Evolutionary conservation across 2,888 invertebrate species (phyloP), one percentile per base, ranked within the genome.

Genomic region (Aspidiotus destructor): DNA sequence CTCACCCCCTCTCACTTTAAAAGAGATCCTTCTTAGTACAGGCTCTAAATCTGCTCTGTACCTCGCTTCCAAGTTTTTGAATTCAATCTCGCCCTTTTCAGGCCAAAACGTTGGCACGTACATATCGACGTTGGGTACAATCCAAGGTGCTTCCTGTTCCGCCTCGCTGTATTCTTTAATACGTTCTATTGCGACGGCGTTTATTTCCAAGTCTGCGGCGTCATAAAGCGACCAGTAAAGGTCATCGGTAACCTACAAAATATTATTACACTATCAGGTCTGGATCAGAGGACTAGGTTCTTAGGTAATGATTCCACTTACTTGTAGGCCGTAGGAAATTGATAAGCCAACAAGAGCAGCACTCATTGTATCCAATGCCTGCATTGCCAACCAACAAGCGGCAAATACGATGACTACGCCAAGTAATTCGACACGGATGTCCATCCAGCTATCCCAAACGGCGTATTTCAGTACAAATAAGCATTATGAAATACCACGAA

Each of bases 171-270:
- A 98, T 76, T 98, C 97, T 77, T 95, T 93, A 75, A 97, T 92
- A 76, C 98, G 85, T 79, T 98, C 97, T 1, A 97, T 95, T 3
- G 96, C 92, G 0, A 97, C 96, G 74, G 97, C 94, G 78, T 97
- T 97, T 0, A 96, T 94, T 81, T 98, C 98, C 57, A 98, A 88
- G 76, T 97, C 96, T 1, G 93, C 92, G 0, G 92, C 90, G 92
- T 95, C 93, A 72, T 96, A 83, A 40, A 98, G 95, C 74, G 98
- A 81, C 92, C 95, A 95, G 79, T 96, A 98, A 55, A 98, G 80
- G 0, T 92, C 93, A 83, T 93, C 92, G 0, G 97, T 97, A 70
- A 93, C 89, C 90, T 92, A 5, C 69, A 69, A 65, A 44, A 62
- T 48, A 44, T 16, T 15, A 7, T 52, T n/a, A 16, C 28, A 6